These are phyloP conservation scores for Promerops cafer DNA, from an alignment of 2,113 vertebrate species.

Conservation along the genomic window DNA sequence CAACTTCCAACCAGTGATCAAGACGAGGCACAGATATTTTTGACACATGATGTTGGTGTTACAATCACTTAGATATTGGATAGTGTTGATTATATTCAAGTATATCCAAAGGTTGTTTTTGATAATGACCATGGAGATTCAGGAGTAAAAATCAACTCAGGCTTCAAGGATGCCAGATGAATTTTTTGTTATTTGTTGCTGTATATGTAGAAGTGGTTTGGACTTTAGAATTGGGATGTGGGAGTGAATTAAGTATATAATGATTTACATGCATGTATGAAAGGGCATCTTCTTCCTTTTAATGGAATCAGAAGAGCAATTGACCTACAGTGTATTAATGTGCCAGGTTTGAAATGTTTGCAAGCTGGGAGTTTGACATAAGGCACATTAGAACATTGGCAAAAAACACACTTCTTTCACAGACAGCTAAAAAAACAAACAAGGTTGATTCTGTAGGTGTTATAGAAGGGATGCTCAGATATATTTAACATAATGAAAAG, in stretches of 20 bases:
- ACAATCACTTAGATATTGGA: not conserved
- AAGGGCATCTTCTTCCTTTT: not conserved
- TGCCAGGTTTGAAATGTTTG: not conserved
- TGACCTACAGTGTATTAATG: not conserved
- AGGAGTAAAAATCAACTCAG: not conserved
- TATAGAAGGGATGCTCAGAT: not conserved
- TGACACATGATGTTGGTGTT: not conserved
- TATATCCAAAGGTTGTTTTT: not conserved
- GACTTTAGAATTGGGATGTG: not conserved
- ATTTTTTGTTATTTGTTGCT: not conserved
- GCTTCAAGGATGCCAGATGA: not conserved
- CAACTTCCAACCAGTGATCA: not conserved
- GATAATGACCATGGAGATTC: not conserved
- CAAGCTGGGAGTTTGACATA: not conserved
- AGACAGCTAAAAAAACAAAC: not conserved
- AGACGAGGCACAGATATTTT: not conserved
- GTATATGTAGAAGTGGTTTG: not conserved
- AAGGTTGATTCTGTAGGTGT: not conserved
- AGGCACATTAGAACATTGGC: not conserved
- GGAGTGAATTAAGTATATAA: not conserved
- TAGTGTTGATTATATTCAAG: not conserved
- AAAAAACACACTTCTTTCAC: not conserved
- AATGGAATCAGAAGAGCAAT: not conserved
- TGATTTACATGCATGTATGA: not conserved
- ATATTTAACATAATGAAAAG: not conserved